phyloP scores from a whole-genome alignment of 1,140 invertebrate genomes.

The Galendromus occidentalis region DNA sequence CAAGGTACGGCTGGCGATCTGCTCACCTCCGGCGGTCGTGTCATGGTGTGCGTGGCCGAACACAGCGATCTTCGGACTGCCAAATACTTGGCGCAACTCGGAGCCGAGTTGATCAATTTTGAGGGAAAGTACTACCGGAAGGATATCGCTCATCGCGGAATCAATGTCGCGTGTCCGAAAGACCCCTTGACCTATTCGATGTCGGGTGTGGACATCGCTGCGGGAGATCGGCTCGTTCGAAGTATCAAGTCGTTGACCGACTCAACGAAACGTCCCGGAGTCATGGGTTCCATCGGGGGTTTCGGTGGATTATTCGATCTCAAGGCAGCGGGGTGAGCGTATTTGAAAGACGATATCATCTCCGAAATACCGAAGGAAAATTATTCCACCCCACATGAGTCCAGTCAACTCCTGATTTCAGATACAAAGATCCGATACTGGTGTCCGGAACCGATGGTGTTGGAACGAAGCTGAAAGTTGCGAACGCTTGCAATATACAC shows the following conservation, averaged over 20 bases:
- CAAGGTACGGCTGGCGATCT: slow-evolving; percentile 28
- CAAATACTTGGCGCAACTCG: slow-evolving; percentile 34
- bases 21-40: slow-evolving; percentile 75
- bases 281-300: slow-evolving; percentile 58
- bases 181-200: slow-evolving; percentile 62
- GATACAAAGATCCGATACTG: slow-evolving; percentile 54
- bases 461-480: slow-evolving; percentile 83
- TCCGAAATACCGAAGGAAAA: neutral
- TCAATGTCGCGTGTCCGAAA: slow-evolving; percentile 33
- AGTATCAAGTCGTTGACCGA: slow-evolving; percentile 53
- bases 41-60: slow-evolving; percentile 55
- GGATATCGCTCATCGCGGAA: slow-evolving; percentile 72
- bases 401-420: neutral
- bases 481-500: slow-evolving; percentile 52
- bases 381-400: neutral
- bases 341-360: neutral
- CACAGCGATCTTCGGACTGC: slow-evolving; percentile 48
- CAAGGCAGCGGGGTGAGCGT: slow-evolving; percentile 33
- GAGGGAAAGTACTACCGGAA: slow-evolving; percentile 60
- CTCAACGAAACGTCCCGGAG: slow-evolving; percentile 36
- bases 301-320: slow-evolving; percentile 83
- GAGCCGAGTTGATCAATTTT: slow-evolving; percentile 48
- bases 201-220: slow-evolving; percentile 79
- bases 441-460: slow-evolving; percentile 91
- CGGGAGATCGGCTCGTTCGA: slow-evolving; percentile 59